These are phyloP conservation scores for Typhlichthys eigenmanni DNA, from an alignment of 2,797 vertebrate genomes.

Conservation along the genomic window DNA sequence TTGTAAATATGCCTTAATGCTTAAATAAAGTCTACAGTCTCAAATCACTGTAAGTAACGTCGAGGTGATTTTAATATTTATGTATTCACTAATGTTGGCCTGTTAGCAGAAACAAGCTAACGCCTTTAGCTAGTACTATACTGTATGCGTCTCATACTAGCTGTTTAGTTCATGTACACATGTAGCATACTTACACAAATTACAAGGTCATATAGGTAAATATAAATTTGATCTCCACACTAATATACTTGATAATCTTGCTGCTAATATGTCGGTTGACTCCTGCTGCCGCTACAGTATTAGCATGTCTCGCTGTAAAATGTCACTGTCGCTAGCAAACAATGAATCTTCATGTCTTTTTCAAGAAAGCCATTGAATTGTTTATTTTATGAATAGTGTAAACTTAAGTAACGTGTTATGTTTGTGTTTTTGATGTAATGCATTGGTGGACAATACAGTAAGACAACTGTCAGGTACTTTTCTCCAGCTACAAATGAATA, in stretches of 20 bases:
- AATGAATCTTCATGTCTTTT: slow-evolving; percentile 10
- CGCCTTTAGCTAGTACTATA: slow-evolving; percentile 23
- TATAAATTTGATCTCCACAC: too few relatives aligned
- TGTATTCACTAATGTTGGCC: slow-evolving; percentile 50
- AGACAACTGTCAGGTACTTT: too few relatives aligned
- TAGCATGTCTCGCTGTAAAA: neutral
- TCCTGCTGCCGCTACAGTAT: too few relatives aligned
- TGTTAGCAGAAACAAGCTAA: slow-evolving; percentile 63
- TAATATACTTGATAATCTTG: too few relatives aligned
- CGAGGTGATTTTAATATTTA: slow-evolving; percentile 27
- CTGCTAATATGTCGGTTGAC: too few relatives aligned
- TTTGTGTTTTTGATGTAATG: neutral
- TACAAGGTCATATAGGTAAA: too few relatives aligned
- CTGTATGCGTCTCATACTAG: slow-evolving; percentile 45
- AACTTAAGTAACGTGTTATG: fast-evolving
- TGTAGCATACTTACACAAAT: neutral
- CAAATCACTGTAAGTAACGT: slow-evolving; percentile 67
- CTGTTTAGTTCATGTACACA: slow-evolving; percentile 25
- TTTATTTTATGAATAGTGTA: neutral
- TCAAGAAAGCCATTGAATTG: fast-evolving
- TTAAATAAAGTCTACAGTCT: slow-evolving; percentile 47
- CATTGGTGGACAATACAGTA: neutral
- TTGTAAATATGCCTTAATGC: slow-evolving; percentile 60
- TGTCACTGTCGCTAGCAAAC: slow-evolving; percentile 24
- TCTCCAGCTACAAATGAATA: neutral